Percentiles rank a stretch among this genome's conserved stretches.
Evolutionary conservation across 2,888 invertebrate genomes (phyloP).

Genomic region (Dendrolimus pini): DNA sequence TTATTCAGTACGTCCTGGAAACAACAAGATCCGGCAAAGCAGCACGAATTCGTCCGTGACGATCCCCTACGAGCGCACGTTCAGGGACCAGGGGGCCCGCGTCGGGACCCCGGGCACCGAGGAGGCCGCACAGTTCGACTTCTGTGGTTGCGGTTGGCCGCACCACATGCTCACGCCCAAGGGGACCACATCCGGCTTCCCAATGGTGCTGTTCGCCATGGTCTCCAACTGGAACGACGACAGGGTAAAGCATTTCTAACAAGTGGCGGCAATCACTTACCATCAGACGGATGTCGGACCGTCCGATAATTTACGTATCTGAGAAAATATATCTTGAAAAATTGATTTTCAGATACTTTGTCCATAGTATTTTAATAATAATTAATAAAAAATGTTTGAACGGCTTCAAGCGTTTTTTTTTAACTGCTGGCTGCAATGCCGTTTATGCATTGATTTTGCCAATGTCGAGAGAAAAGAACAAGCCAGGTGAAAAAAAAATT

Average conservation of each 20-base stretch:
- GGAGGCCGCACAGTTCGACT: slow-evolving; percentile 79
- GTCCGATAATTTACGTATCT: no score
- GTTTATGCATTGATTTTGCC: no score
- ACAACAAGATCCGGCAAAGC: slow-evolving; percentile 79
- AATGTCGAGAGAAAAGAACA: no score
- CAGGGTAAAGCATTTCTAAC: slow-evolving; percentile 54
- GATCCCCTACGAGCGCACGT: slow-evolving; percentile 88
- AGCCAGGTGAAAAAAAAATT: no score
- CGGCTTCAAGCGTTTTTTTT: no score
- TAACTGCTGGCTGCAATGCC: no score
- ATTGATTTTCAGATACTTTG: no score
- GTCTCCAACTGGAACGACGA: slow-evolving; percentile 84
- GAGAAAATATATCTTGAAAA: no score
- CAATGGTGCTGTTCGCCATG: slow-evolving; percentile 85
- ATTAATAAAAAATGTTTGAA: no score
- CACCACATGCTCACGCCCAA: slow-evolving; percentile 87
- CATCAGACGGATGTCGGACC: no score
- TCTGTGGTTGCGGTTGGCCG: slow-evolving; percentile 94
- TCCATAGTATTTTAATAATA: no score
- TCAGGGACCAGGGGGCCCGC: slow-evolving; percentile 80
- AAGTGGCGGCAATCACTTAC: no score
- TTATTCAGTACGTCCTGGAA: slow-evolving; percentile 79
- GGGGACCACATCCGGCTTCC: slow-evolving; percentile 80
- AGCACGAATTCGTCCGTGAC: slow-evolving; percentile 87
- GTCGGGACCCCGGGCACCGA: slow-evolving; percentile 73